A percentile compares a stretch with the other conserved stretches of the same genome.
These are phyloP conservation scores for Paguma larvata DNA, from an alignment of 2,797 vertebrate species.

Conservation along the genomic window DNA sequence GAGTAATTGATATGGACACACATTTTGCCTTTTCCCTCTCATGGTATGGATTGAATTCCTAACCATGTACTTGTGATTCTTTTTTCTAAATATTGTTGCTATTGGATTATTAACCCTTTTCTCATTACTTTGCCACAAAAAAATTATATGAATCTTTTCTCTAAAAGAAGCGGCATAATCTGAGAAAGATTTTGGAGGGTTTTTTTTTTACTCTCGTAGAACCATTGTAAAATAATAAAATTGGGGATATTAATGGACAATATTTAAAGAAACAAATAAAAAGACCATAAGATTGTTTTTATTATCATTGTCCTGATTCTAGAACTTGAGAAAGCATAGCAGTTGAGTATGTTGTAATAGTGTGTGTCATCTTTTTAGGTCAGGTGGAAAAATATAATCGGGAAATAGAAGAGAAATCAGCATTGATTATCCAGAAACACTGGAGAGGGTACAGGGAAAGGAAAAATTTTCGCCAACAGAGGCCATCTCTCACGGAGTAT, in stretches of 20 bases:
- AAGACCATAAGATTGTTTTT: not conserved
- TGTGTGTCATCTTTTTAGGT: slow-evolving; percentile 88
- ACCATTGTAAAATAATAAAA: slow-evolving; percentile 58
- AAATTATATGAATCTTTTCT: slow-evolving; percentile 55
- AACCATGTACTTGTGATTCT: not conserved
- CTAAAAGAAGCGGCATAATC: slow-evolving; percentile 49
- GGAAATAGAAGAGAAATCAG: slow-evolving; percentile 92
- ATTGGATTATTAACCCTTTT: slow-evolving; percentile 24
- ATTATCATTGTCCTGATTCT: slow-evolving; percentile 21
- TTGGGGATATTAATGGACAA: slow-evolving; percentile 23
- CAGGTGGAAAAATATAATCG: slow-evolving; percentile 93
- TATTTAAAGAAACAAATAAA: slow-evolving; percentile 50
- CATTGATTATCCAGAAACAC: slow-evolving; percentile 94
- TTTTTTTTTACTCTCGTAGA: slow-evolving; percentile 54
- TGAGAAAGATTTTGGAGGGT: slow-evolving; percentile 25
- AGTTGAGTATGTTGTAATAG: slow-evolving; percentile 67
- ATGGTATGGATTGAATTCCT: slow-evolving; percentile 40
- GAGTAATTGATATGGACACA: not conserved
- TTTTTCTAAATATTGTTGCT: slow-evolving; percentile 15
- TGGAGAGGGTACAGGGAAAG: slow-evolving; percentile 94
- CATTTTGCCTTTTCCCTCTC: not conserved
- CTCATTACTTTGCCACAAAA: not conserved
- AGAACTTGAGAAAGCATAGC: slow-evolving; percentile 64
- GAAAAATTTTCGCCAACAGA: slow-evolving; percentile 89
- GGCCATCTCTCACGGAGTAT: slow-evolving; percentile 85